These are phyloP conservation scores for Adrianichthys oophorus DNA, from an alignment of 2,797 vertebrate genomes.

Conservation along the genomic window DNA sequence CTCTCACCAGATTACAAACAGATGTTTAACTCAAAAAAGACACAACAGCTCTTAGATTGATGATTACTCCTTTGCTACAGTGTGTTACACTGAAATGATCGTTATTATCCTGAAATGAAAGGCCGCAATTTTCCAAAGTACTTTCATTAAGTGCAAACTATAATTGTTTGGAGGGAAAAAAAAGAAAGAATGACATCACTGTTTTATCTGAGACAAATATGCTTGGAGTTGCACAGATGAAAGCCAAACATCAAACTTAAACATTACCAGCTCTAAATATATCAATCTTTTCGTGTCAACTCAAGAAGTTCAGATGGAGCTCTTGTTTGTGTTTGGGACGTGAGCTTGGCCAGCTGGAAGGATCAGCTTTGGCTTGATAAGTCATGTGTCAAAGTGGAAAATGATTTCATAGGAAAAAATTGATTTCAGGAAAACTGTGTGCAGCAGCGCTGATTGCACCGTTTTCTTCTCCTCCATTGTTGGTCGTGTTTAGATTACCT, in stretches of 20 bases:
- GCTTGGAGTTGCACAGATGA: constrained; percentile 30
- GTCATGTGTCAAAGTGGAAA: constrained; percentile 33
- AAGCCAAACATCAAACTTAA: constrained; percentile 35
- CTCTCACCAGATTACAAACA: constrained; percentile 47
- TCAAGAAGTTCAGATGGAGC: not conserved
- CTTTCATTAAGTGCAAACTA: constrained; percentile 15
- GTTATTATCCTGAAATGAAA: constrained; percentile 19
- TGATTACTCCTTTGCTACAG: constrained; percentile 18
- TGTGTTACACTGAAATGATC: constrained; percentile 18
- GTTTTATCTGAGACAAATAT: constrained; percentile 32
- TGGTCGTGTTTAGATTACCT: too few relatives aligned
- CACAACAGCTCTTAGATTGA: constrained; percentile 21
- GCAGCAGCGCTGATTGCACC: too few relatives aligned
- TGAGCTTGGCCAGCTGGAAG: constrained; percentile 17
- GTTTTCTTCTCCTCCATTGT: too few relatives aligned
- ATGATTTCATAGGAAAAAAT: constrained; percentile 13
- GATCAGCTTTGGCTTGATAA: constrained; percentile 58
- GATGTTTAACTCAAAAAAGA: constrained; percentile 45
- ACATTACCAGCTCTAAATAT: constrained; percentile 26
- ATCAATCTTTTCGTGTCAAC: constrained; percentile 22
- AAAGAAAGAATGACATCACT: constrained; percentile 13
- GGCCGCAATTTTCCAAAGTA: constrained; percentile 22
- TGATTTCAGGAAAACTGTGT: too few relatives aligned
- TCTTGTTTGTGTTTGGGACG: constrained; percentile 37
- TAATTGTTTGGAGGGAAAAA: constrained; percentile 23